Evolutionary conservation across 37 sponge, comb jelly and placozoan species (phyloP).

Genomic region (Beroe forskalii): DNA sequence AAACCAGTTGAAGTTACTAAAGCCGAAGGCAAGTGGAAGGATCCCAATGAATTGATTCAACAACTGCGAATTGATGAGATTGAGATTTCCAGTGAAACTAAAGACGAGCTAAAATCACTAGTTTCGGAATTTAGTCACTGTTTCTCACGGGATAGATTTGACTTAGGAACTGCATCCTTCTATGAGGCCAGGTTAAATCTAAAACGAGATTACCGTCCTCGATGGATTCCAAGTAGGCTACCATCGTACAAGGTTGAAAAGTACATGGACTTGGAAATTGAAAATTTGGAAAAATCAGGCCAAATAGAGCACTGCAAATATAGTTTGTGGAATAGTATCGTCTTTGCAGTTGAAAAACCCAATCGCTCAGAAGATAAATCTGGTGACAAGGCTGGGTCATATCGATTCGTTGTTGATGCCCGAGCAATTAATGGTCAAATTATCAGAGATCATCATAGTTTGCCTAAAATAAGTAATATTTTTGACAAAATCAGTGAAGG

Average conservation of each 20-base stretch:
- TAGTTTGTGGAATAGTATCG: neutral
- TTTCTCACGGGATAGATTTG: neutral
- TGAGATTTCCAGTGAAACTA: neutral
- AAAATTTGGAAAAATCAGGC: neutral
- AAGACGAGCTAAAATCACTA: neutral
- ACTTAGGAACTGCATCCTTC: slow-evolving; percentile 16
- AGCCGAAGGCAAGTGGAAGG: neutral
- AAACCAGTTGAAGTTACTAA: neutral
- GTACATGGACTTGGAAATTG: neutral
- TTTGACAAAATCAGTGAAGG: neutral
- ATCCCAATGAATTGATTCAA: neutral
- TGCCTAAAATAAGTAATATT: slow-evolving; percentile 13
- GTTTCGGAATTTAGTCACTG: slow-evolving; percentile 39
- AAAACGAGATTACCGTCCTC: neutral
- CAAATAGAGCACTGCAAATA: neutral
- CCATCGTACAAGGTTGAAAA: neutral
- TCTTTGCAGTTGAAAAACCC: neutral
- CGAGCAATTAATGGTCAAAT: neutral
- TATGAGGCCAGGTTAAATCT: neutral
- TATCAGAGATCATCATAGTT: neutral
- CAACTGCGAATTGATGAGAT: slow-evolving; percentile 16
- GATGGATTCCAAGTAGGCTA: slow-evolving; percentile 2
- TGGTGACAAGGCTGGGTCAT: neutral
- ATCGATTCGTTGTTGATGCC: slow-evolving; percentile 14
- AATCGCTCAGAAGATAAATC: neutral